phyloP scores from a whole-genome alignment of 92 coral and sea anemone species.

The Epizoanthus scotinus region DNA sequence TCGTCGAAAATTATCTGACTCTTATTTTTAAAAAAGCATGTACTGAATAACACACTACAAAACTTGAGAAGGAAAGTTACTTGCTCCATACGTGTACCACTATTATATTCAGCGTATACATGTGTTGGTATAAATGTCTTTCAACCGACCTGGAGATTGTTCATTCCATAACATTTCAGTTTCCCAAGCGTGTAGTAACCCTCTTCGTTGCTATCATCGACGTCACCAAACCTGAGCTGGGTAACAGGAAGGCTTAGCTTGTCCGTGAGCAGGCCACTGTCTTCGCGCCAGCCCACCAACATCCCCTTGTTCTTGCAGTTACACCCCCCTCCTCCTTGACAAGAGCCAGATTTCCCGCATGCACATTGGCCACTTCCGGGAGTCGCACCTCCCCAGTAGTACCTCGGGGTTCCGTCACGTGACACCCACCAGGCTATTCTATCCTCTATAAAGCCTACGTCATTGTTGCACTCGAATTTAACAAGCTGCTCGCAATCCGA shows the following conservation, averaged over 20 bases:
- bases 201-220: background rate
- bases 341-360: background rate
- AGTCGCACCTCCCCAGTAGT: conserved; percentile 17
- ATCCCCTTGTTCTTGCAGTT: conserved; percentile 13
- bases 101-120: too few relatives aligned
- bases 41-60: too few relatives aligned
- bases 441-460: background rate
- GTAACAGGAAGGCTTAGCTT: conserved; percentile 31
- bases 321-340: conserved; percentile 11
- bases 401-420: conserved; percentile 1
- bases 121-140: too few relatives aligned
- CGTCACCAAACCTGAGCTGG: conserved; percentile 30
- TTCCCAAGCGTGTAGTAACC: conserved; percentile 40
- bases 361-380: conserved; percentile 4
- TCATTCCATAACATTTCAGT: conserved; percentile 25
- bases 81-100: too few relatives aligned
- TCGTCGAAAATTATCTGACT: too few relatives aligned
- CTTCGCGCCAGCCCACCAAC: background rate
- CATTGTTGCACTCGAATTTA: conserved; percentile 12
- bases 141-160: too few relatives aligned
- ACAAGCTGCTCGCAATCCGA: conserved; percentile 28
- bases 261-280: conserved; percentile 24
- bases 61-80: too few relatives aligned
- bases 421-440: background rate
- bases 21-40: too few relatives aligned